phyloP scores from a whole-genome alignment of 2,888 invertebrate species.

The Cerastis rubricosa region DNA sequence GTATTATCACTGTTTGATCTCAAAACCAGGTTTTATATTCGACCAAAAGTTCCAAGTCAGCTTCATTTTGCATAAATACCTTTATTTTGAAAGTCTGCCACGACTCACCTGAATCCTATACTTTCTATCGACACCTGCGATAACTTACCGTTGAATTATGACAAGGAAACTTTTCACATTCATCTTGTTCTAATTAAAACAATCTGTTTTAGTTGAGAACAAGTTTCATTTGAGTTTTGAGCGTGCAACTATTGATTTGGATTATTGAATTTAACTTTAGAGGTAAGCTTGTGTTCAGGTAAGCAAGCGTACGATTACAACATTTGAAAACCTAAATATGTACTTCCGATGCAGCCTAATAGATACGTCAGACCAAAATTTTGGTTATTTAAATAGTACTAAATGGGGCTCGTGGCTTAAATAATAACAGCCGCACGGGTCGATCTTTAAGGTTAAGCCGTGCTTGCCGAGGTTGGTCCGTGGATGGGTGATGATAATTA shows the following conservation, averaged over 20 bases:
- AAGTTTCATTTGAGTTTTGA: conserved; percentile 74
- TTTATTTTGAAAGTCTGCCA: conserved; percentile 25
- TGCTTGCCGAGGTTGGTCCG: too few relatives aligned
- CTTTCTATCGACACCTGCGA: conserved; percentile 60
- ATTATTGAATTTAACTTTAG: conserved; percentile 16
- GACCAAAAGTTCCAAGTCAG: not conserved
- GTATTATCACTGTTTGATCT: too few relatives aligned
- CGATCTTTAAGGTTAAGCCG: too few relatives aligned
- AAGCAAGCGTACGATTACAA: not conserved
- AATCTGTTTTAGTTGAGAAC: conserved; percentile 75
- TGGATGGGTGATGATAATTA: too few relatives aligned
- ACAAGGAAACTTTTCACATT: conserved; percentile 76
- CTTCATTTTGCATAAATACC: conserved; percentile 33
- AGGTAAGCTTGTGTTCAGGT: not conserved
- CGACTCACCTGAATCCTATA: conserved; percentile 30
- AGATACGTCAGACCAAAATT: not conserved
- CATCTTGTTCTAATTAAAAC: conserved; percentile 79
- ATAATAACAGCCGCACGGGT: too few relatives aligned
- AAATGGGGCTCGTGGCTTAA: too few relatives aligned
- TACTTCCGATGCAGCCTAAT: too few relatives aligned
- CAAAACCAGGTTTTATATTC: not conserved
- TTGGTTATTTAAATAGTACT: not conserved
- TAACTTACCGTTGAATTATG: conserved; percentile 68
- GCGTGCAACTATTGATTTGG: conserved; percentile 28
- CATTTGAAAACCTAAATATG: not conserved